A percentile compares a stretch with the other conserved stretches of the same genome.
phyloP scores from a whole-genome alignment of 2,888 invertebrate genomes.

The Bhutanitis thaidina region DNA sequence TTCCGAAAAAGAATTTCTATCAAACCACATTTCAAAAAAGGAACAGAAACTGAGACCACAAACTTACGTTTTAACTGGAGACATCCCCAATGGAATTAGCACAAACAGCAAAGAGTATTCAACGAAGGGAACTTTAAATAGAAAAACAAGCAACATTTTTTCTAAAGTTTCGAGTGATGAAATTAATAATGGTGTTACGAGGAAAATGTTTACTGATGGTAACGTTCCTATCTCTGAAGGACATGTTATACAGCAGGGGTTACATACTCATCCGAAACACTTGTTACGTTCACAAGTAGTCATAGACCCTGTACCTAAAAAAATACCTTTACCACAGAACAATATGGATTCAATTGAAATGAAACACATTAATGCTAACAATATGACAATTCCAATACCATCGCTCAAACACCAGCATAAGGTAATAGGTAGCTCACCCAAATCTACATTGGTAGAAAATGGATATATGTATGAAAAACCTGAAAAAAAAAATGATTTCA shows the following conservation, averaged over 20 bases:
- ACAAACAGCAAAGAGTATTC: too few relatives aligned
- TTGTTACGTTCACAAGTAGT: background rate
- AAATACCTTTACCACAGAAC: background rate
- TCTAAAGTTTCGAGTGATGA: background rate
- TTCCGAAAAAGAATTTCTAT: background rate
- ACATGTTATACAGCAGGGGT: background rate
- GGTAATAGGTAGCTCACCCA: background rate
- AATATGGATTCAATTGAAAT: background rate
- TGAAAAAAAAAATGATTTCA: background rate
- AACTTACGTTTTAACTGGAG: background rate
- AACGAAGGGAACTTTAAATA: background rate
- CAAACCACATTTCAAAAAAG: background rate
- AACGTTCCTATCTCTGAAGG: background rate
- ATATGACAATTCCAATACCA: background rate
- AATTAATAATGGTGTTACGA: background rate
- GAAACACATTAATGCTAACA: background rate
- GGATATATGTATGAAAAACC: background rate
- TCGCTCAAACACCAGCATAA: background rate
- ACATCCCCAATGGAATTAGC: too few relatives aligned
- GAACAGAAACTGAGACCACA: too few relatives aligned
- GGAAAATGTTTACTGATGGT: background rate
- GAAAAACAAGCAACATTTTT: background rate
- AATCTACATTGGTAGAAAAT: background rate
- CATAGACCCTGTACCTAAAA: background rate
- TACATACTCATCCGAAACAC: background rate